Evolutionary conservation across 1,140 invertebrate species (phyloP).

Genomic region (Mamestra configurata): DNA sequence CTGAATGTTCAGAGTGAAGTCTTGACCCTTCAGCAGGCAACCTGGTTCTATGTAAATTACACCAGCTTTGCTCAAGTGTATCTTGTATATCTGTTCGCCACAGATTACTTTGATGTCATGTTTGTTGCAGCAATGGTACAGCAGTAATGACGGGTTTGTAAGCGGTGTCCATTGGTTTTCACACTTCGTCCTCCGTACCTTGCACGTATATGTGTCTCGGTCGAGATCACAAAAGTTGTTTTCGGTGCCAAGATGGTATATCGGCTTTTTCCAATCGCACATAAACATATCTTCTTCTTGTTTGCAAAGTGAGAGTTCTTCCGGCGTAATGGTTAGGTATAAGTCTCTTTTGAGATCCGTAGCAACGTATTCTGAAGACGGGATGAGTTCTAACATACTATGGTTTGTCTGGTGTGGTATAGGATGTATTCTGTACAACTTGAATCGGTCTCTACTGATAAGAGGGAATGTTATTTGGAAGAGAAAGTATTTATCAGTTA

Average conservation of each 20-base stretch:
- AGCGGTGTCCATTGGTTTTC: not conserved
- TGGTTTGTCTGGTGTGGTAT: not conserved
- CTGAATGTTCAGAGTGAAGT: not conserved
- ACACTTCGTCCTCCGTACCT: not conserved
- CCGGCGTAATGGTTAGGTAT: not conserved
- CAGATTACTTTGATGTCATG: not conserved
- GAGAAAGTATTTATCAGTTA: no score
- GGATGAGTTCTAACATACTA: not conserved
- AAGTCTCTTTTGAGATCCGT: not conserved
- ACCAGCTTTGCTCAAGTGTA: not conserved
- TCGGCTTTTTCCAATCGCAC: not conserved
- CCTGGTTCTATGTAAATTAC: slow-evolving; percentile 3
- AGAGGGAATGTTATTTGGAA: slow-evolving; percentile 13
- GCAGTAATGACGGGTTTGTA: not conserved
- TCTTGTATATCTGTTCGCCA: not conserved
- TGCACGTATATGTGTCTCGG: not conserved
- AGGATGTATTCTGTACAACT: slow-evolving; percentile 11
- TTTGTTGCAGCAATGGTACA: slow-evolving; percentile 6
- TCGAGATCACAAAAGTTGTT: slow-evolving; percentile 2
- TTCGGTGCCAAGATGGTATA: not conserved
- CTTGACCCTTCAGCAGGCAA: not conserved
- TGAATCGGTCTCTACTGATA: slow-evolving; percentile 3
- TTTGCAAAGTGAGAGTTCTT: not conserved
- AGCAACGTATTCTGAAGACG: slow-evolving; percentile 5
- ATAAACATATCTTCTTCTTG: not conserved